phyloP scores from a whole-genome alignment of 2,888 invertebrate species.

The Synergus laeviventris region DNA sequence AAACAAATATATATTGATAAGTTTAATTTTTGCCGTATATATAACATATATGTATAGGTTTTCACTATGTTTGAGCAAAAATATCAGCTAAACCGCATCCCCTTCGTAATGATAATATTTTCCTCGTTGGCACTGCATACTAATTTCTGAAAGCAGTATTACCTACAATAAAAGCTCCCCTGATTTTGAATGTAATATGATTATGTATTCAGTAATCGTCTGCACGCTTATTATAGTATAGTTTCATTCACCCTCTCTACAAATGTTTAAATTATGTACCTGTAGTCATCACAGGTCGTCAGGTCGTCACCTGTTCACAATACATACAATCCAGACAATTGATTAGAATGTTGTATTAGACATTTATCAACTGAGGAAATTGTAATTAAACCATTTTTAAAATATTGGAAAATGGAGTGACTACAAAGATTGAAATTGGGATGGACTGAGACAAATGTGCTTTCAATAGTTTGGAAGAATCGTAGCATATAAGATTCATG shows the following conservation, averaged over 20 bases:
- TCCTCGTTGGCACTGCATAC: neutral
- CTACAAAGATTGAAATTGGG: conserved; percentile 23
- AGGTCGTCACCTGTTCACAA: no score
- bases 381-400: no score
- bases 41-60: neutral
- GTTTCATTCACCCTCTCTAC: conserved; percentile 4
- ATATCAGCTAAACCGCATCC: neutral
- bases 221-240: neutral
- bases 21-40: neutral
- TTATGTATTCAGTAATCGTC: conserved; percentile 4
- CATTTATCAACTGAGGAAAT: no score
- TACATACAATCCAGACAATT: no score
- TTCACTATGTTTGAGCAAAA: neutral
- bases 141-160: neutral
- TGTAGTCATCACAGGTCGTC: no score
- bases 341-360: no score
- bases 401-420: no score
- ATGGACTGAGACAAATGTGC: conserved; percentile 26
- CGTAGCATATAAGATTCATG: conserved; percentile 36
- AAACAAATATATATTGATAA: neutral
- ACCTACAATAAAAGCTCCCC: neutral
- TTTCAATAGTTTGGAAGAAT: conserved; percentile 35
- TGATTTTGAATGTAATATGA: neutral
- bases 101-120: neutral
- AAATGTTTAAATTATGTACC: neutral